Evolutionary conservation across 2,888 invertebrate species (phyloP), one percentile per base, ranked within the genome.

Genomic region (Saturnia pavonia): DNA sequence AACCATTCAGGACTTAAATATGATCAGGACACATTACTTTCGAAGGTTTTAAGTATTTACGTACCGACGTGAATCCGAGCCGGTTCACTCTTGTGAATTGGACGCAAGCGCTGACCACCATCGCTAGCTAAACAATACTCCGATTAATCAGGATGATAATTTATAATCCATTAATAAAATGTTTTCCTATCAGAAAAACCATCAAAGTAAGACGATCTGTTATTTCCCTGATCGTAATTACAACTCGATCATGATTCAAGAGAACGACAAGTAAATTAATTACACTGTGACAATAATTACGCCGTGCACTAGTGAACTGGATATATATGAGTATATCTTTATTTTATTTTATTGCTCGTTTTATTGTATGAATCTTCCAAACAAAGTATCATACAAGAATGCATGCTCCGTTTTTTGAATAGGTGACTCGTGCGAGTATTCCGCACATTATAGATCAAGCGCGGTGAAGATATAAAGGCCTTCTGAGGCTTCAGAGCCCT

Each of bases 231-330:
- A n/a, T 22, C 9, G 19, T 65, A 34, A 40, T 65, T 65, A 40
- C 65, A 40, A 65, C 9, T 40, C 40, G 40, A n/a, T 65, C 65
- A 40, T 65, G 65, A 65, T 65, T 65, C 65, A 65, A 45, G 51
- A 68, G 19, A 51, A 27, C 27, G 45, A 68, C 68, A 51, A 48
- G n/a, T 48, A 27, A 27, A 27, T 68, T 68, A 68, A 51, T 48
- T 68, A 68, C 48, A 9, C 51, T 45, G 57, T 27, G 27, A 27
- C 19, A 40, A 68, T 65, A 65, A 40, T 40, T n/a, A 65, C n/a
- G 40, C 11, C 65, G n/a, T n/a, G 65, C 40, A n/a, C 65, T 65
- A 19, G 6, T 63, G 0, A 34, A 63, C 8, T 34, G 9, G n/a
- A n/a, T n/a, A n/a, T n/a, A n/a, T n/a, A n/a, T n/a, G n/a, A n/a